Percentiles rank a stretch among this genome's conserved stretches.
Evolutionary conservation across 2,113 vertebrate genomes (phyloP).

Genomic region (Piaya cayana): DNA sequence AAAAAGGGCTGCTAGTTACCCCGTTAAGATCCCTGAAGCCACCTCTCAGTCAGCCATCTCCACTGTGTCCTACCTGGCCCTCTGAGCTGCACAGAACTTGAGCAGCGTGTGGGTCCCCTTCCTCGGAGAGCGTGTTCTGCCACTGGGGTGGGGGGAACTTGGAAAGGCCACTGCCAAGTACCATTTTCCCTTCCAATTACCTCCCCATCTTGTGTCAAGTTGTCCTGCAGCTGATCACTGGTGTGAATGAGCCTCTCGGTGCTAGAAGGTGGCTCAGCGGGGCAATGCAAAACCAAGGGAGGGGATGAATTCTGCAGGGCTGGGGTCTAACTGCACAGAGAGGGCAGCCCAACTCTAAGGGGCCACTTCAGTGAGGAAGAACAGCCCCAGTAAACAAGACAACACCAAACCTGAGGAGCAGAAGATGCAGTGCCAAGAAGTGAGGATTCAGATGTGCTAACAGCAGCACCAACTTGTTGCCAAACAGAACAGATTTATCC

Average conservation of each 20-base stretch:
- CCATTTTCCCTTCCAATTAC: background rate
- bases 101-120: background rate
- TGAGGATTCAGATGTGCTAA: background rate
- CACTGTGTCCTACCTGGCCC: background rate
- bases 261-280: background rate
- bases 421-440: background rate
- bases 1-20: background rate
- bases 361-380: background rate
- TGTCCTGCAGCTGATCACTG: background rate
- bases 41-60: background rate
- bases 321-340: background rate
- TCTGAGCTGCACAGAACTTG: background rate
- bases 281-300: background rate
- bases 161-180: rapidly evolving
- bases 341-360: background rate
- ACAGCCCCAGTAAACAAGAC: background rate
- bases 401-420: background rate
- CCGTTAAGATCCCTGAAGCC: background rate
- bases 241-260: background rate
- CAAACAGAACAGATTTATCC: background rate
- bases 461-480: background rate
- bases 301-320: background rate
- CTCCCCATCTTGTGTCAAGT: background rate
- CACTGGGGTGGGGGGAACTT: background rate
- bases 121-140: rapidly evolving